phyloP scores from a whole-genome alignment of 2,797 vertebrate species.

The Vipera ursinii region DNA sequence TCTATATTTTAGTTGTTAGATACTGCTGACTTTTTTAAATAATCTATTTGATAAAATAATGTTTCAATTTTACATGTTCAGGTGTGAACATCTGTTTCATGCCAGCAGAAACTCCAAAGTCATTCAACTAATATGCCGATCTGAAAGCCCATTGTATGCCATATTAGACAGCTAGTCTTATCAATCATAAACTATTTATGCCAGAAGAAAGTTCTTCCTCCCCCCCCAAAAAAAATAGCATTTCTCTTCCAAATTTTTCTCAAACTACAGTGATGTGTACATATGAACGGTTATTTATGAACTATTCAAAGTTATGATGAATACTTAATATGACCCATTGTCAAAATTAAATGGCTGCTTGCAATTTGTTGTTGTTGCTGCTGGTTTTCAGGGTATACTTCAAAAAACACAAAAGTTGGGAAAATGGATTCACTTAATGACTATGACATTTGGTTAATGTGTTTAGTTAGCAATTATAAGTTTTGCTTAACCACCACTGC shows the following conservation, averaged over 20 bases:
- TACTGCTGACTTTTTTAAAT: not conserved
- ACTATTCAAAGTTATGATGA: too few relatives aligned
- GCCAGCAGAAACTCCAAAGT: not conserved
- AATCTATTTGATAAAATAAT: not conserved
- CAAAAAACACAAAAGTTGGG: not conserved
- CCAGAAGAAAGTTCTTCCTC: too few relatives aligned
- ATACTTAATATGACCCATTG: too few relatives aligned
- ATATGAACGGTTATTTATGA: too few relatives aligned
- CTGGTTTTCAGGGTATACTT: not conserved
- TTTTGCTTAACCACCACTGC: not conserved
- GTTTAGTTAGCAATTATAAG: not conserved
- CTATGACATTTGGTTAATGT: not conserved
- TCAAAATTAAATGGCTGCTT: not conserved
- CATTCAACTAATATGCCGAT: not conserved
- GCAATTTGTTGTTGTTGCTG: not conserved
- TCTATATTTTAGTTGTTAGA: conserved; percentile 4
- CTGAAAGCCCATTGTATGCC: not conserved
- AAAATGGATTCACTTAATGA: not conserved
- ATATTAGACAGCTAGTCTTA: not conserved
- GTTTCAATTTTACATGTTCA: not conserved
- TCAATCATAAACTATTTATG: not conserved
- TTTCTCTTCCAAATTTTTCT: not conserved
- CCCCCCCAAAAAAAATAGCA: not conserved
- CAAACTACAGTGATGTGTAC: not conserved
- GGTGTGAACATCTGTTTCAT: not conserved